A percentile compares a stretch with the other conserved stretches of the same genome.
phyloP scores from a whole-genome alignment of 2,113 vertebrate genomes.

The Nerophis ophidion region DNA sequence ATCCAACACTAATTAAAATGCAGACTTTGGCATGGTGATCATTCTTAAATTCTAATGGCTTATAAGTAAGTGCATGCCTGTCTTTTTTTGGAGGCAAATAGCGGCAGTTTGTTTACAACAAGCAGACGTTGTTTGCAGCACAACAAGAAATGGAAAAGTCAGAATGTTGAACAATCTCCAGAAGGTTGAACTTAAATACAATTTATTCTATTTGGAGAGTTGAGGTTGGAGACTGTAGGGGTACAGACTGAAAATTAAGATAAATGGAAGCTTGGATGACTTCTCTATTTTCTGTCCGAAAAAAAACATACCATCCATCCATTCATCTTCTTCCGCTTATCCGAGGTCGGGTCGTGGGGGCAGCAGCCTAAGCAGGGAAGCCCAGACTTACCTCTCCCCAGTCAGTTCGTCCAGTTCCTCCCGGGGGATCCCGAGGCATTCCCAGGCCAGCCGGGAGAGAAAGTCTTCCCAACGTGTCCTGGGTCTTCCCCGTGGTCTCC shows the following conservation, averaged over 20 bases:
- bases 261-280: not conserved
- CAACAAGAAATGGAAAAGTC: not conserved
- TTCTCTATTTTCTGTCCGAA: not conserved
- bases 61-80: constrained; percentile 16
- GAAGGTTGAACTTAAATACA: not conserved
- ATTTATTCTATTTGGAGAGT: not conserved
- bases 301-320: too few species aligned
- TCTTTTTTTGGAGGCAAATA: constrained; percentile 3
- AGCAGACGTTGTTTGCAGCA: constrained; percentile 8
- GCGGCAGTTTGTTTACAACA: constrained; percentile 10
- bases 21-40: constrained; percentile 42
- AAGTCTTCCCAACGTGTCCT: too few species aligned
- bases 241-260: not conserved
- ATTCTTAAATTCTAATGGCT: constrained; percentile 28
- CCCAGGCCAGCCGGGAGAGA: too few species aligned
- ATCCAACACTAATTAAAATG: constrained; percentile 59
- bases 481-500: too few species aligned
- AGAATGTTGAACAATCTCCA: not conserved
- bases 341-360: too few species aligned
- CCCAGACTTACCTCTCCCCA: too few species aligned
- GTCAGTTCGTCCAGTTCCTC: too few species aligned
- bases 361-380: too few species aligned
- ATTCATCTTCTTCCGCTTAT: too few species aligned
- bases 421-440: too few species aligned
- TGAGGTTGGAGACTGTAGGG: not conserved